A percentile compares a stretch with the other conserved stretches of the same genome.
These are phyloP conservation scores for Chelonia mydas DNA, from an alignment of 2,797 vertebrate species.

Conservation along the genomic window DNA sequence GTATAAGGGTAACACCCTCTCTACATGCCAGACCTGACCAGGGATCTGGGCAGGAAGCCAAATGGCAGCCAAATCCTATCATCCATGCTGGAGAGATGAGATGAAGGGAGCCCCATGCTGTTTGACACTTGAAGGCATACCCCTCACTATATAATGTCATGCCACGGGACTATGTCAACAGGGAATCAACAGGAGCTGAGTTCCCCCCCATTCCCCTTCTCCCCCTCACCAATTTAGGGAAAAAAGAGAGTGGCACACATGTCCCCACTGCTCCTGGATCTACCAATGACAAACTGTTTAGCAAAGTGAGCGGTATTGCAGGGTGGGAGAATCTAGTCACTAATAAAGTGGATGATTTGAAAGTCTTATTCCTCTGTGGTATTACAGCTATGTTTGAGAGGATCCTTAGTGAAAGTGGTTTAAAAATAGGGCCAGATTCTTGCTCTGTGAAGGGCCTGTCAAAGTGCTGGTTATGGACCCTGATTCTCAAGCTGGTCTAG, in stretches of 20 bases:
- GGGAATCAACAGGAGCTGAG: neutral
- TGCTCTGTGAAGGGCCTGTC: neutral
- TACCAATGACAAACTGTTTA: neutral
- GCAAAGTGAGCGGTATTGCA: too few relatives aligned
- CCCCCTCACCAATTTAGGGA: too few relatives aligned
- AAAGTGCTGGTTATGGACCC: neutral
- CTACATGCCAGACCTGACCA: neutral
- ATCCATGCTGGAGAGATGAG: neutral
- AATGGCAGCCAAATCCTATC: neutral
- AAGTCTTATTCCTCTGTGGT: neutral
- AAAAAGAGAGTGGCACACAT: neutral
- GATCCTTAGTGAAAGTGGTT: neutral
- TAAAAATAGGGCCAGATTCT: neutral
- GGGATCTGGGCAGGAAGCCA: neutral
- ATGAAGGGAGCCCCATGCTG: neutral
- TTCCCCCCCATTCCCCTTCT: neutral
- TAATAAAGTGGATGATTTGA: neutral
- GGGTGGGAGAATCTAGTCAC: neutral
- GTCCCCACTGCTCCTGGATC: neutral
- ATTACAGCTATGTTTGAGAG: neutral
- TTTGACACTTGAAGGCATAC: neutral
- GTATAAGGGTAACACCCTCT: accelerated
- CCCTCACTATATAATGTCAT: too few relatives aligned
- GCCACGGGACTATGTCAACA: neutral
- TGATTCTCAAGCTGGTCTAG: neutral